phyloP scores from a whole-genome alignment of 2,113 vertebrate genomes.

The Grammomys surdaster region DNA sequence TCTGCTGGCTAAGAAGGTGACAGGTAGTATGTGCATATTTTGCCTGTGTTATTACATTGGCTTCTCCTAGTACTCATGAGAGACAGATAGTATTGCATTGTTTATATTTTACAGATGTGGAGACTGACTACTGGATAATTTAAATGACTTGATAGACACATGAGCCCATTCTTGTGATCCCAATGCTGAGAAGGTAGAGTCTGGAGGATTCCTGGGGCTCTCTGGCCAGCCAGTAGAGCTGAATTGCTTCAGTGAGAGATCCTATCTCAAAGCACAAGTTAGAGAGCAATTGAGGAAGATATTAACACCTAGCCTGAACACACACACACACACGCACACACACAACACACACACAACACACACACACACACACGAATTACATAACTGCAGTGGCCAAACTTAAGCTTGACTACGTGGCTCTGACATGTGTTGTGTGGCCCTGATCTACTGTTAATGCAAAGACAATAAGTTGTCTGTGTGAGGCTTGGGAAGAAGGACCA shows the following conservation, averaged over 20 bases:
- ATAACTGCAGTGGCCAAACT: background rate
- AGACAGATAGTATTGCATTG: background rate
- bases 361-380: background rate
- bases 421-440: background rate
- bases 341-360: too few species aligned
- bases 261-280: background rate
- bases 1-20: background rate
- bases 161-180: background rate
- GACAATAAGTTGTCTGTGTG: too few species aligned
- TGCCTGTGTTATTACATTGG: background rate
- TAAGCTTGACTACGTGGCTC: background rate
- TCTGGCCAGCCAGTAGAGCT: background rate
- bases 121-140: background rate
- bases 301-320: too few species aligned
- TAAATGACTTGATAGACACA: background rate
- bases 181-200: too few species aligned
- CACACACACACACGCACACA: background rate
- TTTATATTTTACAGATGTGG: background rate
- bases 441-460: too few species aligned
- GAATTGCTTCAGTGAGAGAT: background rate
- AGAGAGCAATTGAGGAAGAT: background rate
- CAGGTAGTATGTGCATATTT: background rate
- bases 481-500: background rate
- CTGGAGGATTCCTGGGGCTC: background rate
- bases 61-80: background rate